phyloP scores from a whole-genome alignment of 1,140 invertebrate species.

The Calephelis nemesis region DNA sequence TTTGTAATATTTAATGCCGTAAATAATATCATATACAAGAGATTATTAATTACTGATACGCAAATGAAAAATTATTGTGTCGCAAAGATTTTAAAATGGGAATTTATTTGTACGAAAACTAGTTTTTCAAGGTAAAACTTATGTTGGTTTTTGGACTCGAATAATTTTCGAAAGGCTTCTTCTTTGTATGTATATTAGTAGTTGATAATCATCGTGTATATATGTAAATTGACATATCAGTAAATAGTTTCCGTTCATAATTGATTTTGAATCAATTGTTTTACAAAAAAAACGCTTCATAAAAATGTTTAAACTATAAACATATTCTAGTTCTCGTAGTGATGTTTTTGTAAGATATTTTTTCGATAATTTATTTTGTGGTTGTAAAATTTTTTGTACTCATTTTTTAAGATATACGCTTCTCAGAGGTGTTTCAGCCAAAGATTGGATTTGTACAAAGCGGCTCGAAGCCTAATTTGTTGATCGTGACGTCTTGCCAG shows the following conservation, averaged over 20 bases:
- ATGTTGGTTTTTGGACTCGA: too few relatives aligned
- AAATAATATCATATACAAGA: background rate
- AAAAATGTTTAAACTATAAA: constrained; percentile 2
- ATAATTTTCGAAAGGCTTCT: too few relatives aligned
- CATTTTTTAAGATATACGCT: constrained; percentile 23
- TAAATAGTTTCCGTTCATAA: constrained; percentile 8
- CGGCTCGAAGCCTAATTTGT: constrained; percentile 16
- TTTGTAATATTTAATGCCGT: background rate
- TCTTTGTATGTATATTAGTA: background rate
- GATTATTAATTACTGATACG: too few relatives aligned
- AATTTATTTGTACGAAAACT: too few relatives aligned
- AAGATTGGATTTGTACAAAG: constrained; percentile 18
- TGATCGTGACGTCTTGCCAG: constrained; percentile 46
- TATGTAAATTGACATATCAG: constrained; percentile 2
- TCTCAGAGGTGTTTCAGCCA: constrained; percentile 18
- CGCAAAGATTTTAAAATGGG: too few relatives aligned
- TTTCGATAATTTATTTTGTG: constrained; percentile 24
- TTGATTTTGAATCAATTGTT: constrained; percentile 14
- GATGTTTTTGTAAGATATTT: constrained; percentile 28
- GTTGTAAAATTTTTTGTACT: constrained; percentile 23
- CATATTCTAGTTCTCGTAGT: constrained; percentile 20
- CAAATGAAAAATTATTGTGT: too few relatives aligned
- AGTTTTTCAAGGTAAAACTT: too few relatives aligned
- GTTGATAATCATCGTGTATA: background rate
- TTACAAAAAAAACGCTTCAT: background rate